These are phyloP conservation scores for Muschampia plurimacula DNA, from an alignment of 2,888 invertebrate species.

Conservation along the genomic window DNA sequence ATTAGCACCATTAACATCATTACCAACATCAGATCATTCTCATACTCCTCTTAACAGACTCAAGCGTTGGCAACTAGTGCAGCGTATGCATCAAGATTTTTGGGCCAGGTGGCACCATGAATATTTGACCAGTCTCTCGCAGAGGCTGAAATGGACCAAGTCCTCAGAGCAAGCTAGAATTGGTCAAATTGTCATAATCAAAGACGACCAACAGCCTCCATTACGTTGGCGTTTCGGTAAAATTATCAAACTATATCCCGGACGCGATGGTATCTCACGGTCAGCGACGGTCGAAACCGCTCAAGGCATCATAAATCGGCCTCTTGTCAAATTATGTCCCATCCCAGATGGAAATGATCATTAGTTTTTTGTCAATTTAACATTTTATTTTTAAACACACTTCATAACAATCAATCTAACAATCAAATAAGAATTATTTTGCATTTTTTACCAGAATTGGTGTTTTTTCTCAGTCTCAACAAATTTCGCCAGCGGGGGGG, in stretches of 20 bases:
- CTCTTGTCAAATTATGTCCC: slow-evolving; percentile 4
- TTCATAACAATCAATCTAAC: too few species aligned
- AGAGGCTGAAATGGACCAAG: slow-evolving; percentile 1
- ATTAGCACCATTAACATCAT: too few species aligned
- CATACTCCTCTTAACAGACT: too few species aligned
- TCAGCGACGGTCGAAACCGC: slow-evolving; percentile 2
- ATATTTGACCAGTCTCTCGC: slow-evolving; percentile 4
- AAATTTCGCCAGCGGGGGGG: too few species aligned
- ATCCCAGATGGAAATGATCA: slow-evolving; percentile 4
- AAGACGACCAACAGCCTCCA: too few species aligned
- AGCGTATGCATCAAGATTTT: slow-evolving; percentile 4
- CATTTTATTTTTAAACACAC: neutral
- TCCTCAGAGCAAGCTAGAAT: neutral
- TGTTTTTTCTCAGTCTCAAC: too few species aligned
- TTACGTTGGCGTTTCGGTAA: too few species aligned
- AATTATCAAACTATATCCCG: too few species aligned
- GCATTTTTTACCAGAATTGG: neutral
- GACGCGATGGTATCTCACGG: neutral
- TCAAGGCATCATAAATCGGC: slow-evolving; percentile 1
- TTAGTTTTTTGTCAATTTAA: neutral
- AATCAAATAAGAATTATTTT: too few species aligned
- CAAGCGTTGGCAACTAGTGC: neutral
- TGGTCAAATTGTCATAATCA: slow-evolving; percentile 1
- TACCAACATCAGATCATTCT: too few species aligned
- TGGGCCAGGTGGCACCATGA: slow-evolving; percentile 2